Percentiles rank a stretch among this genome's conserved stretches.
Conservation (phyloP, 2,888 invertebrate species). For the Drosophila subsilvestris region DNA sequence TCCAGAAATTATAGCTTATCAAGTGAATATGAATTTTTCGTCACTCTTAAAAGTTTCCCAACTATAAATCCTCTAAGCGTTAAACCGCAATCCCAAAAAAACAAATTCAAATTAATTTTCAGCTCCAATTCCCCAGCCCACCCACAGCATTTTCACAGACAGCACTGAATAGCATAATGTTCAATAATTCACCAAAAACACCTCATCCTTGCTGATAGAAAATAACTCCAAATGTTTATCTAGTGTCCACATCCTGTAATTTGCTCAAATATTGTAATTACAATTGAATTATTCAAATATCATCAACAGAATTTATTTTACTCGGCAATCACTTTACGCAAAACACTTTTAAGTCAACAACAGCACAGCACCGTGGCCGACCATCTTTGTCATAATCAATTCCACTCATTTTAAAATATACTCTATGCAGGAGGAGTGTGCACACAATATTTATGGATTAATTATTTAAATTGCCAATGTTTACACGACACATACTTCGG, state of each 20-base stretch:
- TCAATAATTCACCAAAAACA: slow-evolving; percentile 40
- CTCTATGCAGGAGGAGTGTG: neutral
- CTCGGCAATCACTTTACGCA: neutral
- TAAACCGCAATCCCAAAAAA: slow-evolving; percentile 10
- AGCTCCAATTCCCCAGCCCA: neutral
- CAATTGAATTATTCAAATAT: slow-evolving; percentile 45
- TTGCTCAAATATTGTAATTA: slow-evolving; percentile 43
- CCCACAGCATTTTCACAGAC: slow-evolving; percentile 6
- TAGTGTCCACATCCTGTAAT: slow-evolving; percentile 28
- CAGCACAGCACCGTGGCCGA: neutral
- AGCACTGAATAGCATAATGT: slow-evolving; percentile 9
- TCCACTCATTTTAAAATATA: slow-evolving; percentile 27
- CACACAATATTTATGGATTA: slow-evolving; percentile 71
- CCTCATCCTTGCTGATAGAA: slow-evolving; percentile 4
- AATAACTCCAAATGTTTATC: slow-evolving; percentile 6
- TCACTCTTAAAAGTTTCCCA: too few relatives aligned
- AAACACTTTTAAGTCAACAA: neutral
- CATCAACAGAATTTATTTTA: slow-evolving; percentile 4
- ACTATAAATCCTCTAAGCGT: neutral
- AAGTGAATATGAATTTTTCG: too few relatives aligned
- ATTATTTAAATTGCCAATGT: slow-evolving; percentile 75
- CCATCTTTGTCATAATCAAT: slow-evolving; percentile 13
- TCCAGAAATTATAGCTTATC: too few relatives aligned
- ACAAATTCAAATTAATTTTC: slow-evolving; percentile 21
- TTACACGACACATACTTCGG: slow-evolving; percentile 55